Conservation (phyloP, 1,140 invertebrate species). For the Cydia pomonella region DNA sequence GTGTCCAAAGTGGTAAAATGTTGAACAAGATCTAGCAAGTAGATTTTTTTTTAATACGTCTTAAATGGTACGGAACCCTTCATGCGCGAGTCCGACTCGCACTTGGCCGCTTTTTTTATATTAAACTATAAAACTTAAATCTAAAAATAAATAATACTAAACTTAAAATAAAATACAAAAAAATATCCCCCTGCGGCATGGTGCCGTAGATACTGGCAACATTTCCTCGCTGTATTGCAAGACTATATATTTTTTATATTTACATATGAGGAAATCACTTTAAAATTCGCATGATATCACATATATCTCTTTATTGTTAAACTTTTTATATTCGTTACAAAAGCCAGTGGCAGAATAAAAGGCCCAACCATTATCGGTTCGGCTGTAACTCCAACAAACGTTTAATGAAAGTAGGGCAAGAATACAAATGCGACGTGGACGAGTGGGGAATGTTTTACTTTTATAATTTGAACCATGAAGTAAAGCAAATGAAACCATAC, state of each 20-base stretch:
- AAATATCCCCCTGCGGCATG: too few species aligned
- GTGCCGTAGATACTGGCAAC: too few species aligned
- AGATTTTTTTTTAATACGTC: too few species aligned
- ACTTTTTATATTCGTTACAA: background rate
- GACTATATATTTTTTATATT: background rate
- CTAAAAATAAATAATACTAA: too few species aligned
- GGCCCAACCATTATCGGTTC: slow-evolving; percentile 24
- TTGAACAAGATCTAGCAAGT: too few species aligned
- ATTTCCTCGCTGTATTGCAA: too few species aligned
- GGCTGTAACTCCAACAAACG: slow-evolving; percentile 12
- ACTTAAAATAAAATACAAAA: too few species aligned
- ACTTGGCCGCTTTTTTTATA: too few species aligned
- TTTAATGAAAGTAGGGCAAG: slow-evolving; percentile 29
- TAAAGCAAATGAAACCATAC: background rate
- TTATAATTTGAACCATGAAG: slow-evolving; percentile 10
- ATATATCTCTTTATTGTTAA: background rate
- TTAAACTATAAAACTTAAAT: too few species aligned
- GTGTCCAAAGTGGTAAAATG: too few species aligned
- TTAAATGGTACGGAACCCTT: too few species aligned
- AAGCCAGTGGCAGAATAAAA: slow-evolving; percentile 4
- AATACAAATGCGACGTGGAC: slow-evolving; percentile 27
- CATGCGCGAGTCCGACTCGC: too few species aligned
- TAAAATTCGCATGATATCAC: background rate
- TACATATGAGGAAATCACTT: background rate
- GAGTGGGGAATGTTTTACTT: slow-evolving; percentile 14